phyloP scores from a whole-genome alignment of 2,113 vertebrate genomes.

The Aix galericulata region DNA sequence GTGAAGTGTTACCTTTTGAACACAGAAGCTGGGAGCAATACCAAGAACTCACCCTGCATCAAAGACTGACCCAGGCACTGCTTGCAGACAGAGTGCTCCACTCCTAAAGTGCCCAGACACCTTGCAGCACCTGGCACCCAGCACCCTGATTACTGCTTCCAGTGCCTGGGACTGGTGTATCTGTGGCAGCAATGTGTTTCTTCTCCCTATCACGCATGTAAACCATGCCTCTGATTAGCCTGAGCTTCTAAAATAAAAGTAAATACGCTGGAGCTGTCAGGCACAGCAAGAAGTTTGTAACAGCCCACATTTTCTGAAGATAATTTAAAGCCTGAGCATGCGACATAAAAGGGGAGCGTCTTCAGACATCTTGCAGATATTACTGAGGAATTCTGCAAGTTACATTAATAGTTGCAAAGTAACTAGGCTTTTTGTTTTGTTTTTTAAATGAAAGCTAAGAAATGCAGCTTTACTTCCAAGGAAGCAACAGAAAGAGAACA shows the following conservation, averaged over 20 bases:
- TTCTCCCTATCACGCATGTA: background rate
- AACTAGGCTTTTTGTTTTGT: background rate
- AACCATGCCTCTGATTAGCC: background rate
- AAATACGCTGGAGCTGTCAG: background rate
- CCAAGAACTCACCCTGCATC: background rate
- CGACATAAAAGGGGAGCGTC: background rate
- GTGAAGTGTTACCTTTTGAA: background rate
- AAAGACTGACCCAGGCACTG: background rate
- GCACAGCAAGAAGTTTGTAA: background rate
- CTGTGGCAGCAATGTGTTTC: fast-evolving
- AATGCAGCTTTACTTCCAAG: background rate
- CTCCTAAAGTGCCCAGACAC: background rate
- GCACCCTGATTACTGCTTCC: background rate
- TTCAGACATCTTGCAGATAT: background rate
- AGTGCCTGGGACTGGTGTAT: background rate
- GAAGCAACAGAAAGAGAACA: background rate
- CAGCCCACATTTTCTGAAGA: background rate
- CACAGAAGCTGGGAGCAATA: background rate
- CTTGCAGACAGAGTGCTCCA: fast-evolving
- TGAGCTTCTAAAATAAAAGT: background rate
- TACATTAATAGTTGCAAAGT: background rate
- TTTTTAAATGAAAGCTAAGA: background rate
- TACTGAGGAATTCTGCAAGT: background rate
- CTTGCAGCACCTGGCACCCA: fast-evolving
- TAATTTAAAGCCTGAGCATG: background rate